Evolutionary conservation across 1,140 invertebrate species (phyloP).

Genomic region (Riptortus pedestris): DNA sequence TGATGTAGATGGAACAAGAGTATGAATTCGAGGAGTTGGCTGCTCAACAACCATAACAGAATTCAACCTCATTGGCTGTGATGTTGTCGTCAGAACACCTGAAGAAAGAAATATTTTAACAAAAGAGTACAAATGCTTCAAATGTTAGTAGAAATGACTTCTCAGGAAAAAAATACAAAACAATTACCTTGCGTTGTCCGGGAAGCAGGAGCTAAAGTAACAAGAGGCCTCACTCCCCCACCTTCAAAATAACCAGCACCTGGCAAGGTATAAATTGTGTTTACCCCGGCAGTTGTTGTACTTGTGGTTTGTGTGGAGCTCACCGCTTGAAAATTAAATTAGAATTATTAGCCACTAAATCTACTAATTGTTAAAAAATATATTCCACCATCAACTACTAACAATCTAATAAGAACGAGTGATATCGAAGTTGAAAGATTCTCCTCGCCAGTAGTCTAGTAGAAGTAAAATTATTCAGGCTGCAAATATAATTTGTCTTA

Average conservation of each 20-base stretch:
- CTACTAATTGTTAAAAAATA: no score
- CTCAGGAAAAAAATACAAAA: not conserved
- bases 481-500: no score
- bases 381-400: no score
- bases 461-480: no score
- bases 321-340: not conserved
- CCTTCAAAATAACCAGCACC: constrained; percentile 4
- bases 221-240: not conserved
- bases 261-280: not conserved
- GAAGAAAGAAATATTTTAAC: not conserved
- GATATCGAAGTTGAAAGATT: no score
- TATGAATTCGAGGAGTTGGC: not conserved
- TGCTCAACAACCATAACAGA: constrained; percentile 30
- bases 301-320: not conserved
- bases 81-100: constrained; percentile 11
- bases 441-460: no score
- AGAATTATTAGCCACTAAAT: no score
- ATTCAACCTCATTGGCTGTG: constrained; percentile 24
- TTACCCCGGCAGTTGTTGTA: not conserved
- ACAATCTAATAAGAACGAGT: no score
- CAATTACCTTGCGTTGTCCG: constrained; percentile 6
- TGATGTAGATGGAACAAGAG: not conserved
- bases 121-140: not conserved
- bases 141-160: not conserved
- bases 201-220: not conserved